Percentiles rank a stretch among this genome's conserved stretches.
These are phyloP conservation scores for Saiga tatarica DNA, from an alignment of 2,113 vertebrate species.

Conservation along the genomic window DNA sequence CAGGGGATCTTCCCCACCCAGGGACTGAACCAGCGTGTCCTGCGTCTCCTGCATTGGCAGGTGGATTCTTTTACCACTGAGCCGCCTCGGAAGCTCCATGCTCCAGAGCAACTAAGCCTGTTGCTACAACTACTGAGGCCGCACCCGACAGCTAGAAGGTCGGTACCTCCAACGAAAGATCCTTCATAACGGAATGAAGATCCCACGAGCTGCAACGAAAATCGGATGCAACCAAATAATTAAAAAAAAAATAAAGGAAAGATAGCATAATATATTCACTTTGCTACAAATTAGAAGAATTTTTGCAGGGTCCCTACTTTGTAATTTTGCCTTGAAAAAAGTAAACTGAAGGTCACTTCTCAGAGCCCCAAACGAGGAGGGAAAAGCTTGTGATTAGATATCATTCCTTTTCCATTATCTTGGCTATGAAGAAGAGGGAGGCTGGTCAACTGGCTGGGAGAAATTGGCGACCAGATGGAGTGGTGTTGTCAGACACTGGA, in stretches of 20 bases:
- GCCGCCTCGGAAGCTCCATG: background rate
- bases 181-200: rapidly evolving
- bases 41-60: background rate
- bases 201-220: background rate
- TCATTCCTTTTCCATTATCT: background rate
- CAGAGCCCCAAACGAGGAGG: background rate
- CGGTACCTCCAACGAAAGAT: background rate
- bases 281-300: background rate
- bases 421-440: background rate
- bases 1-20: background rate
- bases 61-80: background rate
- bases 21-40: background rate
- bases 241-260: background rate
- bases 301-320: background rate
- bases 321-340: background rate
- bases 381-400: background rate
- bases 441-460: background rate
- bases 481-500: background rate
- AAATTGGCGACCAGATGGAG: background rate
- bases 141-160: background rate
- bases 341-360: background rate
- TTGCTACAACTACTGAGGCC: background rate
- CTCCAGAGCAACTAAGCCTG: background rate
- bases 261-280: background rate
- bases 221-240: background rate